Conservation (phyloP, 2,113 vertebrate genomes). For the Mobula hypostoma region DNA sequence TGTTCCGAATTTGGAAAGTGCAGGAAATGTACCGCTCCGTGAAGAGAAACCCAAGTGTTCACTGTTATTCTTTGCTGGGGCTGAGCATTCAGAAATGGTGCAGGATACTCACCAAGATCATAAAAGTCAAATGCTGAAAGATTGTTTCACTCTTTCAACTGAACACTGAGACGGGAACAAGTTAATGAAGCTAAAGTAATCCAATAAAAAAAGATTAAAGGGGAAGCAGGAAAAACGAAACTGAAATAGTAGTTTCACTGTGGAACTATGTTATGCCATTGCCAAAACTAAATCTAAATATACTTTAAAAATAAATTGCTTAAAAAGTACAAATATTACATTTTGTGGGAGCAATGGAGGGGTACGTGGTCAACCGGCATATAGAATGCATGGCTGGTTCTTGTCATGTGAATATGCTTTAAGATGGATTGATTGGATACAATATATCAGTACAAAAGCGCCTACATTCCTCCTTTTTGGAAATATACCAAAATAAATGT, state of each 20-base stretch:
- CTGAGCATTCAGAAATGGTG: neutral
- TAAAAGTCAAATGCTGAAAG: neutral
- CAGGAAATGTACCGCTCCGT: neutral
- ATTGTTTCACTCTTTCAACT: neutral
- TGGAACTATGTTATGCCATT: neutral
- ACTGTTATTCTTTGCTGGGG: neutral
- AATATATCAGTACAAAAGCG: neutral
- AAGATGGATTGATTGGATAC: constrained; percentile 40
- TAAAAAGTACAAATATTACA: neutral
- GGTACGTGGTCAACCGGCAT: no score
- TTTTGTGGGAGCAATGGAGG: neutral
- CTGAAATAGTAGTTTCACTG: neutral
- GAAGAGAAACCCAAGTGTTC: neutral
- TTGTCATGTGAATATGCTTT: constrained; percentile 38
- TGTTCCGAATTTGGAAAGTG: constrained; percentile 9
- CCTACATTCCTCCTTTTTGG: neutral
- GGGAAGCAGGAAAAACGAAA: neutral
- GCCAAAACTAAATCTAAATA: no score
- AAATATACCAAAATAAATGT: constrained; percentile 20
- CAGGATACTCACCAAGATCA: neutral
- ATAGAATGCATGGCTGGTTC: neutral
- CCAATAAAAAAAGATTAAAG: neutral
- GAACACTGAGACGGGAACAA: neutral
- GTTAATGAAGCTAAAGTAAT: neutral
- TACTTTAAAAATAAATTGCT: neutral